These are phyloP conservation scores for Dendrolimus kikuchii DNA, from an alignment of 1,140 invertebrate genomes.

Conservation along the genomic window DNA sequence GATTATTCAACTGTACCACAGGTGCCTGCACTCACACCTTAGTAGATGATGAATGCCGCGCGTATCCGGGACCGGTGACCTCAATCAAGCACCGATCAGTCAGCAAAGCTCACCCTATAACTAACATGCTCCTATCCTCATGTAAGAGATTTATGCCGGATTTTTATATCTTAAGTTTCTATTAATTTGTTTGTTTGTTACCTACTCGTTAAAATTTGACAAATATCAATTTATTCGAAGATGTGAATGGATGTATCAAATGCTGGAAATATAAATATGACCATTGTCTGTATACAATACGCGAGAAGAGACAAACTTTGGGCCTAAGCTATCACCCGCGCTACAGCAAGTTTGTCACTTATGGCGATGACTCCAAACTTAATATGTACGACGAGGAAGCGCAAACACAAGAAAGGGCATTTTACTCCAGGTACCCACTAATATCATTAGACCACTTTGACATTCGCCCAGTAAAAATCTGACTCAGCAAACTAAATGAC, in stretches of 20 bases:
- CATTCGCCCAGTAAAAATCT: background rate
- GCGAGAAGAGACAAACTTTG: slow-evolving; percentile 75
- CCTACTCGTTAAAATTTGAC: background rate
- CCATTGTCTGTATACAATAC: slow-evolving; percentile 75
- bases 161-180: background rate
- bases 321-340: slow-evolving; percentile 74
- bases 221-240: slow-evolving; percentile 36
- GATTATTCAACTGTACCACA: slow-evolving; percentile 65
- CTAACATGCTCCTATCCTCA: slow-evolving; percentile 70
- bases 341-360: slow-evolving; percentile 74
- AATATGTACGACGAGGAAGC: slow-evolving; percentile 78
- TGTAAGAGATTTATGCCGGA: slow-evolving; percentile 56
- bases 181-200: background rate
- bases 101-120: slow-evolving; percentile 71
- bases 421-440: slow-evolving; percentile 70
- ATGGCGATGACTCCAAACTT: slow-evolving; percentile 75
- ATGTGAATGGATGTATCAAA: slow-evolving; percentile 76
- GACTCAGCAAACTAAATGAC: too few species aligned
- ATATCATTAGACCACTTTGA: background rate
- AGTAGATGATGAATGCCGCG: slow-evolving; percentile 69
- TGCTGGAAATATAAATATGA: slow-evolving; percentile 76
- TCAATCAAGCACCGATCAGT: slow-evolving; percentile 74
- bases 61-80: slow-evolving; percentile 71
- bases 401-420: slow-evolving; percentile 72
- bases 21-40: slow-evolving; percentile 56